phyloP scores from a whole-genome alignment of 1,140 invertebrate species.

The Ostrea denselamellosa region DNA sequence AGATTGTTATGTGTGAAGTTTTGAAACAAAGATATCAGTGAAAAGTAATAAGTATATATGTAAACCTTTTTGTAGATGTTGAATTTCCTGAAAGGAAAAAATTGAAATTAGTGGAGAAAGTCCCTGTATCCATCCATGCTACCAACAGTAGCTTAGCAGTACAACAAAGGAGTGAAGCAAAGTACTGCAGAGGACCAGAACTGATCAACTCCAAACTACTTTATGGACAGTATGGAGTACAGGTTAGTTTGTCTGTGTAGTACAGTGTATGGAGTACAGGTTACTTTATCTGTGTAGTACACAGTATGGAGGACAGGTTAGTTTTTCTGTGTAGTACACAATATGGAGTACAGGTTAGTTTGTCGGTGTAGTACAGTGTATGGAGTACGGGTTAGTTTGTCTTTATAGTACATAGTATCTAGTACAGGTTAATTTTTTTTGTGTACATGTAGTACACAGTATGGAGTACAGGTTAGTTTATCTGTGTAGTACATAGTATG shows the following conservation, averaged over 20 bases:
- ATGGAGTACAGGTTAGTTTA: no score
- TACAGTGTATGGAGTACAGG: background rate
- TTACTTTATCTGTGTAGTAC: background rate
- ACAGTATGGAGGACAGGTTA: background rate
- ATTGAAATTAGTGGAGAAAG: constrained; percentile 68
- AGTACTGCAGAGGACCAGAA: constrained; percentile 94
- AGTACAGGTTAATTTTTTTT: no score
- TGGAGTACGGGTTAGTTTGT: background rate
- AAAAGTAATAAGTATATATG: no score
- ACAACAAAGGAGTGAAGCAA: constrained; percentile 90
- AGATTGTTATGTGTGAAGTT: background rate
- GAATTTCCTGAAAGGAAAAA: constrained; percentile 70
- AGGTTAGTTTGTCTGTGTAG: constrained; percentile 80
- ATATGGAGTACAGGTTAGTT: background rate
- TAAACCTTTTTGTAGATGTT: constrained; percentile 66
- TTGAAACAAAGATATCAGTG: background rate
- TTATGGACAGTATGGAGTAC: constrained; percentile 94
- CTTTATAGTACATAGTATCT: no score
- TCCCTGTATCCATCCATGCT: constrained; percentile 59
- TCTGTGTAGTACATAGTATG: background rate
- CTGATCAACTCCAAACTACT: constrained; percentile 89
- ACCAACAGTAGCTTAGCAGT: constrained; percentile 68
- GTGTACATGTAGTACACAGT: no score
- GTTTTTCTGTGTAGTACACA: background rate
- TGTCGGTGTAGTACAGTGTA: no score